Evolutionary conservation across 2,113 vertebrate species (phyloP), one percentile per base, ranked within the genome.

Genomic region (Ahaetulla prasina): DNA sequence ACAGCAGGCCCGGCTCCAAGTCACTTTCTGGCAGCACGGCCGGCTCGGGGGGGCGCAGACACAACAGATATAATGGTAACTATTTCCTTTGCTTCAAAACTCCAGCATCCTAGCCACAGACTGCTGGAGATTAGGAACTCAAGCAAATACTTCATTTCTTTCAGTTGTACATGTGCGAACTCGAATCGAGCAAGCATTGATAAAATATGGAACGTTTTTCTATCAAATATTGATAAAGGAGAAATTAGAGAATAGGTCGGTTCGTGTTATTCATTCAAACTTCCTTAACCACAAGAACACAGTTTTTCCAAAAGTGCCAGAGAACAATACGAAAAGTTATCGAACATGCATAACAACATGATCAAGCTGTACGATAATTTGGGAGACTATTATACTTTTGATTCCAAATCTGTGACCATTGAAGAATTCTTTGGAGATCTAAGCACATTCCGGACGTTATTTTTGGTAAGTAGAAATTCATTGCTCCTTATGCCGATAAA

Each of bases 271-370:
- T 90, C 94, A 84, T 57, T 91, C 74, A 2, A 1, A 90, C 92
- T 97, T 97, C 98, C 98, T 99, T 99, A 97, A 99, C 98, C 92
- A 84, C 93, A 94, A 91, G 94, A 96, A n/a, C 97, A 99, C 99
- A 98, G 98, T 97, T 99, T 99, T 97, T 96, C 97, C 91, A 98
- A 99, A 96, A 97, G 97, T 95, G 97, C 99, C 27, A 97, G 98
- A 88, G 99, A 99, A 84, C 99, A 99, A 86, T 99, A 98, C 30
- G 99, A 99, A 25, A 99, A 99, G 89, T 97, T 99, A 74, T 98
- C 98, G 94, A 98, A 97, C 95, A 99, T 99, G 99, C 98, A 99
- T 96, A 99, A 98, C 97, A 99, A 99, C 97, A 99, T 99, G 99
- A 97, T 97, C 7, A 99, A 99, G 92, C 96, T 99, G 16, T 99